These are phyloP conservation scores for Hypomesus transpacificus DNA, from an alignment of 2,113 vertebrate species.

Conservation along the genomic window DNA sequence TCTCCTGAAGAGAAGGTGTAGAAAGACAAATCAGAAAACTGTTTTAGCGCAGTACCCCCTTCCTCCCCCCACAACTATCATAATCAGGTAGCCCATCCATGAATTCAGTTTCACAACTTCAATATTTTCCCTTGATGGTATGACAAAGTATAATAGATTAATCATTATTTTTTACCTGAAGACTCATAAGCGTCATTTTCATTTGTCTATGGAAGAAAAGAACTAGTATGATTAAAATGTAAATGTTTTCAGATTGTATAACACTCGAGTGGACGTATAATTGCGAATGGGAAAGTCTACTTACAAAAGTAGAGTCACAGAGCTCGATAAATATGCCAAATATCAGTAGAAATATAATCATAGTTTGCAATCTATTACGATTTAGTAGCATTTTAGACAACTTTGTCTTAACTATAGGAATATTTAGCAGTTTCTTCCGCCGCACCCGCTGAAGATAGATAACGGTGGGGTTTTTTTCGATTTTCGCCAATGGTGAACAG, in stretches of 20 bases:
- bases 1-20: conserved; percentile 32
- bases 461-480: too few relatives aligned
- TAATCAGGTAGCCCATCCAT: too few relatives aligned
- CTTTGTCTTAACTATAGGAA: conserved; percentile 10
- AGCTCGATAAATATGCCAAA: conserved; percentile 7
- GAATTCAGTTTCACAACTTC: too few relatives aligned
- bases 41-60: too few relatives aligned
- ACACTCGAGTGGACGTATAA: too few relatives aligned
- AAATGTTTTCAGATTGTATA: background rate
- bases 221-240: background rate
- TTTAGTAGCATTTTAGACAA: conserved; percentile 37
- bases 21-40: background rate
- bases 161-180: conserved; percentile 9
- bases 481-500: background rate
- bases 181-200: background rate
- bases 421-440: background rate
- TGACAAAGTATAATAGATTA: background rate
- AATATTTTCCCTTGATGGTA: background rate
- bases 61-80: too few relatives aligned
- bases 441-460: background rate
- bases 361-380: background rate
- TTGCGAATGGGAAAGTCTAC: background rate
- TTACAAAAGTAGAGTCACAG: conserved; percentile 40
- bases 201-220: conserved; percentile 14
- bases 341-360: conserved; percentile 35